Evolutionary conservation across 1,140 invertebrate genomes (phyloP), one percentile per base, ranked within the genome.

Genomic region (Paralvinella palmiformis): DNA sequence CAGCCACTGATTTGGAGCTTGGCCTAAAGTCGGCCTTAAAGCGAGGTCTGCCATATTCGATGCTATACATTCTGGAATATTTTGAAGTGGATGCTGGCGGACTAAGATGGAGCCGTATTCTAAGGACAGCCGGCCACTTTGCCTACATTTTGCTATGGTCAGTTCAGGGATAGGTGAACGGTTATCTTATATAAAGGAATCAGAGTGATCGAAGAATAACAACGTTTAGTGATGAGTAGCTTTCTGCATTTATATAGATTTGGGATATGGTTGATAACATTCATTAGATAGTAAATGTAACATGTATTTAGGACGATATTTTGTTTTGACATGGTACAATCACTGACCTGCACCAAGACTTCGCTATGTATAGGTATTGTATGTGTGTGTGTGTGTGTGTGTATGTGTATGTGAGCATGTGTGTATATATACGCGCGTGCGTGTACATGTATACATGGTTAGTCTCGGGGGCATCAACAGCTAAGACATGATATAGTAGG

Each of bases 71-170:
- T 0, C 62, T 69, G 24, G 72, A 72, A 31, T 74, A 71, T 50
- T 65, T 76, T 6, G 65, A 68, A 31, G 62, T 66, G 13, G 75
- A 76, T 59, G 63, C 27, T 2, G 73, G 75, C 0, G 71, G 67
- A 0, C 56, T 76, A 5, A 45, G 73, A 22, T 76, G 75, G 75
- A 69, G 69, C 1, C 53, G 71, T 0, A 41, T 50, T 27, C 71
- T 71, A 35, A 65, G 69, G 13, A 59, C 56, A 22, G 67, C 74
- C 4, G 74, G 74, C 6, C 68, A 75, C 41, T 71, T 71, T 36
- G 62, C 68, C 10, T 59, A 65, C 31, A 71, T 72, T 17, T 48
- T 76, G 13, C 53, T 76, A 37, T 76, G 73, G 74, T 76, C 56
- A 63, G 70, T 69, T 29, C 15, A 37, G 2, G 22, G 15, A 56